phyloP scores from a whole-genome alignment of 1,140 invertebrate genomes.

The Habropoda laboriosa region DNA sequence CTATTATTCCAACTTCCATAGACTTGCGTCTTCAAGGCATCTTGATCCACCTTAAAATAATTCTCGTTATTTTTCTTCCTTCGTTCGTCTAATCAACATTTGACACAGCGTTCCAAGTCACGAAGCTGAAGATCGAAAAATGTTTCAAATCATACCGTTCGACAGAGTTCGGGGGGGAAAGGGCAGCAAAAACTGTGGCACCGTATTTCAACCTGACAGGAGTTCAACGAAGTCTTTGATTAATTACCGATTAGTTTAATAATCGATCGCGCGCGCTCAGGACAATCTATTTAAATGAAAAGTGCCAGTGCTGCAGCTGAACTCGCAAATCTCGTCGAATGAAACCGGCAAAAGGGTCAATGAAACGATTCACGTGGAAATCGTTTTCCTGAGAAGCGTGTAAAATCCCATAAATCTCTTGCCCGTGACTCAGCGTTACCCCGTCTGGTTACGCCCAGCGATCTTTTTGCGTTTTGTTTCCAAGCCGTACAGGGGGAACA shows the following conservation, averaged over 20 bases:
- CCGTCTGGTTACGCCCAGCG: slow-evolving; percentile 24
- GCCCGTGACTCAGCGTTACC: slow-evolving; percentile 38
- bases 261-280: neutral
- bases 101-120: neutral
- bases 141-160: neutral
- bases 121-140: neutral
- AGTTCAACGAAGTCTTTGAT: neutral
- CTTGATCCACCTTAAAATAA: no score
- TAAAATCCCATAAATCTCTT: slow-evolving; percentile 39
- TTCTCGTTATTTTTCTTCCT: neutral
- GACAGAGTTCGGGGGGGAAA: neutral
- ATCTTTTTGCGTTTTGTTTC: slow-evolving; percentile 23
- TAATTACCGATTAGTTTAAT: slow-evolving; percentile 28
- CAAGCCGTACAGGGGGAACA: neutral
- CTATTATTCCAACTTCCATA: neutral
- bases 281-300: slow-evolving; percentile 11
- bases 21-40: neutral
- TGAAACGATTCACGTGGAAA: slow-evolving; percentile 34
- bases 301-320: neutral
- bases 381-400: slow-evolving; percentile 20
- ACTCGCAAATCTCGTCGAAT: neutral
- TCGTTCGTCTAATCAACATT: neutral
- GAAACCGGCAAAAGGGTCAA: neutral
- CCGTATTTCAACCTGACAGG: neutral
- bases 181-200: neutral